Percentiles rank a stretch among this genome's conserved stretches.
These are phyloP conservation scores for Heliocidaris tuberculata DNA, from an alignment of 35 echinoderm and acorn worm genomes.

Conservation along the genomic window DNA sequence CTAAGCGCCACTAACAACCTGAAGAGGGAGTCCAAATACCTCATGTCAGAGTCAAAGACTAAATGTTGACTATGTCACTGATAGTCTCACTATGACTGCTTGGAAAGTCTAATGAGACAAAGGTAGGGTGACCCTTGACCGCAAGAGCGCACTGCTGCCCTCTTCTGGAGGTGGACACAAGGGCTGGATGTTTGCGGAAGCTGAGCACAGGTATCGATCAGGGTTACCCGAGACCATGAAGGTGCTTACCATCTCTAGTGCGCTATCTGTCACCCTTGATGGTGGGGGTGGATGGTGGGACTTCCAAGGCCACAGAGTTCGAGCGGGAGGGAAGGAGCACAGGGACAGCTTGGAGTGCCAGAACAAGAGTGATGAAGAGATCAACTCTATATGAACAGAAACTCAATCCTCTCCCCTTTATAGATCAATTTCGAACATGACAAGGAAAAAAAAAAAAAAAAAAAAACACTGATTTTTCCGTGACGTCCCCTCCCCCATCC, in stretches of 20 bases:
- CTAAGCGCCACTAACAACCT: background rate
- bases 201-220: conserved; percentile 7
- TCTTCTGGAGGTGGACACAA: background rate
- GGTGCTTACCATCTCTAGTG: conserved; percentile 9
- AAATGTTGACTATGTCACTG: background rate
- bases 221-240: conserved; percentile 6
- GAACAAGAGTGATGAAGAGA: background rate
- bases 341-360: background rate
- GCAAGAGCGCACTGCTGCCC: background rate
- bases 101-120: background rate
- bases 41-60: background rate
- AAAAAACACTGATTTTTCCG: background rate
- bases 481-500: background rate
- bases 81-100: background rate
- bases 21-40: background rate
- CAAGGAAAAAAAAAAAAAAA: background rate
- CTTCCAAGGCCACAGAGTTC: background rate
- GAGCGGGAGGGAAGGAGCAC: background rate
- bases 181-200: conserved; percentile 26
- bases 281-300: background rate
- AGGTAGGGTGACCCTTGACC: background rate
- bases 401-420: background rate
- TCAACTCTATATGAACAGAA: background rate
- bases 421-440: background rate
- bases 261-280: background rate